Evolutionary conservation across 2,888 invertebrate genomes (phyloP).

Genomic region (Plebejus melissa): DNA sequence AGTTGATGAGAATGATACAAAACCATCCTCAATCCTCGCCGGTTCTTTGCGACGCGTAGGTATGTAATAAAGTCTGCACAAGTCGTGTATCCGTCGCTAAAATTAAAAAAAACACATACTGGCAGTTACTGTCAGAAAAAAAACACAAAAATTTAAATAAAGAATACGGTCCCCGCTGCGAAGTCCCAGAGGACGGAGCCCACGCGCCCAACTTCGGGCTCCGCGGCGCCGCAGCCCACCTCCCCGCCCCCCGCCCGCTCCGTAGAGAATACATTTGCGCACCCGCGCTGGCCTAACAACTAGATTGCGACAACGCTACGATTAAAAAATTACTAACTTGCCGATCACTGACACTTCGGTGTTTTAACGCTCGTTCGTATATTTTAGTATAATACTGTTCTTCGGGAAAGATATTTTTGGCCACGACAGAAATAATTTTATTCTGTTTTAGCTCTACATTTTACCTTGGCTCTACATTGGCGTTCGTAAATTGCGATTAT

Average conservation of each 20-base stretch:
- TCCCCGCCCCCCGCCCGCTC: constrained; percentile 50
- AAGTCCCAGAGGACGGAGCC: constrained; percentile 68
- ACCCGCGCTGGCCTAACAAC: constrained; percentile 74
- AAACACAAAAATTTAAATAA: constrained; percentile 36
- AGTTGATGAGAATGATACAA: not conserved
- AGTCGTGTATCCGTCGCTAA: not conserved
- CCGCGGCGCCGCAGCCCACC: constrained; percentile 57
- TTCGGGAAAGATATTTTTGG: too few species aligned
- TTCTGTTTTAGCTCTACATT: too few species aligned
- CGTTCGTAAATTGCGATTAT: too few species aligned
- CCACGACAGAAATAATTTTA: too few species aligned
- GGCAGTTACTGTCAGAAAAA: constrained; percentile 21
- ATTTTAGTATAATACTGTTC: not conserved
- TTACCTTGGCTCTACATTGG: too few species aligned
- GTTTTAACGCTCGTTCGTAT: not conserved
- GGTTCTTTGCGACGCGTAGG: not conserved
- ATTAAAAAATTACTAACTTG: constrained; percentile 71
- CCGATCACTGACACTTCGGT: constrained; percentile 44
- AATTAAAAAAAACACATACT: not conserved
- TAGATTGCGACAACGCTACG: constrained; percentile 67
- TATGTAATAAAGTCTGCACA: not conserved
- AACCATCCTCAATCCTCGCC: not conserved
- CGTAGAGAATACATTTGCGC: constrained; percentile 78
- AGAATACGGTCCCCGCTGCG: constrained; percentile 64
- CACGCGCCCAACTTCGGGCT: constrained; percentile 78